Conservation (phyloP, 2,797 vertebrate genomes). For the Pseudopleuronectes americanus region DNA sequence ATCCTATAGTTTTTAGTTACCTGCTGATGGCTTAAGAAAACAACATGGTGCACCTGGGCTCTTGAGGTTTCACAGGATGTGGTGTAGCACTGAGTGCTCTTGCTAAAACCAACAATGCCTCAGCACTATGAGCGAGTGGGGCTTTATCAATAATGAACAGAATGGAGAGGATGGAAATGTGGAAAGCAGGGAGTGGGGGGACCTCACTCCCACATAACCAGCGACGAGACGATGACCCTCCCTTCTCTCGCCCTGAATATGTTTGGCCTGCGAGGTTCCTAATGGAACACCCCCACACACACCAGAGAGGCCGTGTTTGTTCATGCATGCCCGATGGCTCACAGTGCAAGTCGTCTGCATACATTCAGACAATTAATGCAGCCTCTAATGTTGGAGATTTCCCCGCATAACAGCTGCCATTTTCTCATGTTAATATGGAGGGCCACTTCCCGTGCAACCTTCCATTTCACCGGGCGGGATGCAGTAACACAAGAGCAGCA, state of each 20-base stretch:
- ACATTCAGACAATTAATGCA: constrained; percentile 64
- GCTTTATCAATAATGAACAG: constrained; percentile 64
- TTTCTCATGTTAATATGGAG: constrained; percentile 58
- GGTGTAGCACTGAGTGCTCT: constrained; percentile 31
- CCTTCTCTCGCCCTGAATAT: constrained; percentile 27
- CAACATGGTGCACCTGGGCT: constrained; percentile 6
- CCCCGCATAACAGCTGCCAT: constrained; percentile 44
- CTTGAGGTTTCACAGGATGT: constrained; percentile 16
- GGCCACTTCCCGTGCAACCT: constrained; percentile 38
- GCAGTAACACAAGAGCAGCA: constrained; percentile 35
- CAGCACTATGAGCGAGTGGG: constrained; percentile 31
- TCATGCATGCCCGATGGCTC: constrained; percentile 55
- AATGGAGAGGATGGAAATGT: constrained; percentile 24
- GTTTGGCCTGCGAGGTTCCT: constrained; percentile 41
- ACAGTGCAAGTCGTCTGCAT: constrained; percentile 51
- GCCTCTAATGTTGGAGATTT: constrained; percentile 52
- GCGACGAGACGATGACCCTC: constrained; percentile 17
- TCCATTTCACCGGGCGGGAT: constrained; percentile 26
- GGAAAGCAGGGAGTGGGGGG: constrained; percentile 20
- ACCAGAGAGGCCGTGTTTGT: constrained; percentile 48
- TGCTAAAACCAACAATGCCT: constrained; percentile 17
- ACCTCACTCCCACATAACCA: constrained; percentile 24
- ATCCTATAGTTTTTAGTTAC: constrained; percentile 23
- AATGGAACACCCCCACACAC: constrained; percentile 56
- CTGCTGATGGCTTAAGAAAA: constrained; percentile 31